Evolutionary conservation across 1,140 invertebrate genomes (phyloP).

Genomic region (Drosophila virilis): DNA sequence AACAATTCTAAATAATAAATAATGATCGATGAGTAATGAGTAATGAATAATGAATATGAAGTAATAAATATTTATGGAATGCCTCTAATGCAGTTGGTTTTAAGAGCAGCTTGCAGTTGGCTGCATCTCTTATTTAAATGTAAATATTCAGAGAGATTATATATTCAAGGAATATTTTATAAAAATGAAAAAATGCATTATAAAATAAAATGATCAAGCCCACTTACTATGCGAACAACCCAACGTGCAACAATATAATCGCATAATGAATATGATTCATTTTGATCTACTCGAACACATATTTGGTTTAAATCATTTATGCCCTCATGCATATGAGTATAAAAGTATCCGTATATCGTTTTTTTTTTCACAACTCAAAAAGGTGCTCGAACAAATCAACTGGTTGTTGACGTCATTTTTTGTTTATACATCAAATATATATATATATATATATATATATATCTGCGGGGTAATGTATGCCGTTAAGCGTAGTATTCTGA

Average conservation of each 20-base stretch:
- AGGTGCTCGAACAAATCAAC: conserved; percentile 39
- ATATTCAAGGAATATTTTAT: neutral
- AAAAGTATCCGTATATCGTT: conserved; percentile 7
- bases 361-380: conserved; percentile 6
- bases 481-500: conserved; percentile 33
- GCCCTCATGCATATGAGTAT: conserved; percentile 18
- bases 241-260: conserved; percentile 7
- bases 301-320: conserved; percentile 26
- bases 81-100: neutral
- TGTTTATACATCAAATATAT: neutral
- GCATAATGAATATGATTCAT: conserved; percentile 12
- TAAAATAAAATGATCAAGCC: neutral
- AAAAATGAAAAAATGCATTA: neutral
- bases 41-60: neutral
- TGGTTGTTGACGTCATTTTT: conserved; percentile 31
- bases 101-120: neutral
- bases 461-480: conserved; percentile 26
- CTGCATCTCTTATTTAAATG: neutral
- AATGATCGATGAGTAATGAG: too few species aligned
- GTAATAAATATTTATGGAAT: neutral
- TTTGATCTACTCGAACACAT: neutral
- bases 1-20: neutral
- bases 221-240: neutral
- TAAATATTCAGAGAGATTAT: neutral
- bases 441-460: neutral